phyloP scores from a whole-genome alignment of 2,113 vertebrate species.

The Phalacrocorax carbo region DNA sequence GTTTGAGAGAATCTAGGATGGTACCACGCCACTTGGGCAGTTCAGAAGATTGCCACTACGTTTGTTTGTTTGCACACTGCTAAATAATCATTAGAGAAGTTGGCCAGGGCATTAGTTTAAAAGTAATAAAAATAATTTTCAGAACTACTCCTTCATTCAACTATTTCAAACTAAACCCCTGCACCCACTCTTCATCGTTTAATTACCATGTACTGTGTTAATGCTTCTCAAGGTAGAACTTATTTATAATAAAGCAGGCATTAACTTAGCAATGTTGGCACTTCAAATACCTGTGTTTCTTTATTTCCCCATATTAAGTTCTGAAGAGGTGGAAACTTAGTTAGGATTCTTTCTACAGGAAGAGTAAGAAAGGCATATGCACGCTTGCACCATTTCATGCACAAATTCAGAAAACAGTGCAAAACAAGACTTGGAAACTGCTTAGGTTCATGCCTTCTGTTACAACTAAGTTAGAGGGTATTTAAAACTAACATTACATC shows the following conservation, averaged over 20 bases:
- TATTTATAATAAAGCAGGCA: conserved; percentile 70
- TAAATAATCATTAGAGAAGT: conserved; percentile 76
- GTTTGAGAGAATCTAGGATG: conserved; percentile 84
- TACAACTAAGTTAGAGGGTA: conserved; percentile 72
- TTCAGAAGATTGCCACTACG: conserved; percentile 64
- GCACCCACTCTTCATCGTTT: conserved; percentile 50
- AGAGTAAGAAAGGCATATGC: conserved; percentile 69
- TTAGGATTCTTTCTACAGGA: conserved; percentile 66
- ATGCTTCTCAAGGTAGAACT: conserved; percentile 69
- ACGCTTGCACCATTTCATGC: conserved; percentile 63
- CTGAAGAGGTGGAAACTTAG: conserved; percentile 60
- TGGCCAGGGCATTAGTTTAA: conserved; percentile 64
- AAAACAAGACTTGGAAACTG: conserved; percentile 64
- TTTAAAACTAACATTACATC: conserved; percentile 63
- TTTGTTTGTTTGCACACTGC: conserved; percentile 74
- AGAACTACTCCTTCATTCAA: conserved; percentile 72
- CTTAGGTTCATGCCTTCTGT: conserved; percentile 65
- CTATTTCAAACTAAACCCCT: conserved; percentile 66
- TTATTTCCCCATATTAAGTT: conserved; percentile 61
- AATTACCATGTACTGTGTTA: conserved; percentile 55
- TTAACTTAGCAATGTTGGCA: conserved; percentile 73
- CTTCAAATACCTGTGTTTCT: conserved; percentile 66
- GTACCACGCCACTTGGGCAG: conserved; percentile 65
- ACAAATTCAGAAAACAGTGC: conserved; percentile 55
- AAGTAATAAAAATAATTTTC: conserved; percentile 47